Evolutionary conservation across 2,797 vertebrate species (phyloP), one percentile per base, ranked within the genome.

Genomic region (Cynopterus sphinx): DNA sequence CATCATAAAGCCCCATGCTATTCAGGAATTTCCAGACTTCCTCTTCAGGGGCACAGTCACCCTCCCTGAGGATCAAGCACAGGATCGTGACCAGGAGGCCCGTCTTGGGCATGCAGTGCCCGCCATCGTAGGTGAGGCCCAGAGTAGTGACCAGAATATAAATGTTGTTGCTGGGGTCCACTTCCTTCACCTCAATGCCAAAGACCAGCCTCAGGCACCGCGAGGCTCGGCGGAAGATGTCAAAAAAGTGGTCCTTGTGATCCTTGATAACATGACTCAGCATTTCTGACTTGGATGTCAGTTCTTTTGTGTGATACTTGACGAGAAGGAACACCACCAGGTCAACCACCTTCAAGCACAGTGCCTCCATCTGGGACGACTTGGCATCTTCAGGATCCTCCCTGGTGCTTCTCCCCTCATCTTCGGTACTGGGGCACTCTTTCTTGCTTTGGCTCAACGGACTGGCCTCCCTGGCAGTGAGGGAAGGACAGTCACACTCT

Each of bases 361-460:
- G 49, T 49, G 49, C 49, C 49, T 49, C 49, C 16, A 5, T 16
- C 16, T 16, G 49, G 16, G 15, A 16, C 4, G 49, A 49, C 49
- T 49, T 13, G 5, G 49, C 4, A 1, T 16, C 16, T 49, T 16
- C 49, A 4, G 15, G 15, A 1, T 16, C 15, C 5, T 49, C 2
- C 13, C 15, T 1, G 49, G 49, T 49, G 49, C 49, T 49, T 49
- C 49, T 15, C 49, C 16, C 49, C 49, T 15, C 49, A 49, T 9
- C 15, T 49, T 49, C 15, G 15, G 16, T 49, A 13, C 12, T 49
- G 46, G 46, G 4, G 15, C 46, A 12, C 12, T 49, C 46, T 49
- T 49, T 13, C 46, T 49, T 13, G 13, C 12, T 3, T 49, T 12
- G 46, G 13, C 46, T 49, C 46, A 49, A 49, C 15, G 12, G 12